Percentiles rank a stretch among this genome's conserved stretches.
Evolutionary conservation across 1,140 invertebrate genomes (phyloP).

Genomic region (Teleogryllus occipitalis): DNA sequence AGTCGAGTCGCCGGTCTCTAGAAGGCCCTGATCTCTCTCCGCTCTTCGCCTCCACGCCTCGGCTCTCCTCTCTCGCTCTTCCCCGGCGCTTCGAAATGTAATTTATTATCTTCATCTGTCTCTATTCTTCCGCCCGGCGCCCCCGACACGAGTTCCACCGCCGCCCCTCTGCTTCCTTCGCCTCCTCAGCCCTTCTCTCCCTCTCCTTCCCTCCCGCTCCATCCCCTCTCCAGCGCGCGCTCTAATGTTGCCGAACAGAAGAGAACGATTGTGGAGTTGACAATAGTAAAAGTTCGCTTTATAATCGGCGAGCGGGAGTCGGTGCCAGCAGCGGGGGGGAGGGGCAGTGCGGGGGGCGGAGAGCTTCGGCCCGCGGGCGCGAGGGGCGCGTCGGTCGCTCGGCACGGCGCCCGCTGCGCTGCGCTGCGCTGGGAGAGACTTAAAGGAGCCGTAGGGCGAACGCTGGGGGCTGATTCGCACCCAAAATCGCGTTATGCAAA

Average conservation of each 20-base stretch:
- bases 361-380: not conserved
- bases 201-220: not conserved
- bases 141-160: not conserved
- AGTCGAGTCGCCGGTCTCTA: too few relatives aligned
- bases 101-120: conserved; percentile 5
- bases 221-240: not conserved
- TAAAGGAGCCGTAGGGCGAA: not conserved
- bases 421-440: not conserved
- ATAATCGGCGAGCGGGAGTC: not conserved
- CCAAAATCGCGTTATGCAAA: not conserved
- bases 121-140: not conserved
- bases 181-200: not conserved
- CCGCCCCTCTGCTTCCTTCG: not conserved
- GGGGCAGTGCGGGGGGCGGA: too few relatives aligned
- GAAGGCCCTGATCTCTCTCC: too few relatives aligned
- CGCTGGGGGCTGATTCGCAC: not conserved
- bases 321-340: not conserved
- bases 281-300: conserved; percentile 5
- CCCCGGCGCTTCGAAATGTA: not conserved
- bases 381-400: not conserved
- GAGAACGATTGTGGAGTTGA: not conserved
- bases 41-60: not conserved
- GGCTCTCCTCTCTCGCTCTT: not conserved
- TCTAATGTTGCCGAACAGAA: not conserved
- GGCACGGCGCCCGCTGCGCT: not conserved